These are phyloP conservation scores for Brachionus asplanchnoidis DNA, from an alignment of 1,140 invertebrate genomes.

Conservation along the genomic window DNA sequence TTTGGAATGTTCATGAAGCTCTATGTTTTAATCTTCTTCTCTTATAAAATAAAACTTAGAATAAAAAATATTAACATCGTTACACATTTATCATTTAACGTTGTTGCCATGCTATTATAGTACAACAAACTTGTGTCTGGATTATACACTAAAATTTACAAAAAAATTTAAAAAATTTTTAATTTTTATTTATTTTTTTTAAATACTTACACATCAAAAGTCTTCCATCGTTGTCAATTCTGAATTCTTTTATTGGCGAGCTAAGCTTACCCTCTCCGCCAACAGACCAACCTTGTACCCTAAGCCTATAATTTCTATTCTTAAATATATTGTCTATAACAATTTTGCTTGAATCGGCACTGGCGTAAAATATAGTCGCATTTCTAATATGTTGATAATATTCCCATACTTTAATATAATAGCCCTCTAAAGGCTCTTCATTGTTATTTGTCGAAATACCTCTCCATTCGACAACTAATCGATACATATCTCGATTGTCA, in stretches of 20 bases:
- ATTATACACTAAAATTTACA: conserved; percentile 17
- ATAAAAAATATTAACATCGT: neutral
- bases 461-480: conserved; percentile 76
- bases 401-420: conserved; percentile 51
- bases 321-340: conserved; percentile 35
- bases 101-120: neutral
- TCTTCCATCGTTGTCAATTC: conserved; percentile 42
- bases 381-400: conserved; percentile 41
- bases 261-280: conserved; percentile 94
- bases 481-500: conserved; percentile 40
- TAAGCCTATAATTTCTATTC: conserved; percentile 57
- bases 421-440: conserved; percentile 87
- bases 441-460: conserved; percentile 71
- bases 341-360: neutral
- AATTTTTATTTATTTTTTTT: neutral
- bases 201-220: conserved; percentile 23
- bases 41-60: neutral
- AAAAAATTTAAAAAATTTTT: neutral
- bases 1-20: neutral
- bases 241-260: conserved; percentile 75
- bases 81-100: neutral
- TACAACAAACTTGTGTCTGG: conserved; percentile 39
- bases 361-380: conserved; percentile 26
- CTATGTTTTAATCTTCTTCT: neutral
- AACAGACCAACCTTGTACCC: conserved; percentile 83